A percentile compares a stretch with the other conserved stretches of the same genome.
These are phyloP conservation scores for Thamnaconus septentrionalis DNA, from an alignment of 2,113 vertebrate species.

Conservation along the genomic window DNA sequence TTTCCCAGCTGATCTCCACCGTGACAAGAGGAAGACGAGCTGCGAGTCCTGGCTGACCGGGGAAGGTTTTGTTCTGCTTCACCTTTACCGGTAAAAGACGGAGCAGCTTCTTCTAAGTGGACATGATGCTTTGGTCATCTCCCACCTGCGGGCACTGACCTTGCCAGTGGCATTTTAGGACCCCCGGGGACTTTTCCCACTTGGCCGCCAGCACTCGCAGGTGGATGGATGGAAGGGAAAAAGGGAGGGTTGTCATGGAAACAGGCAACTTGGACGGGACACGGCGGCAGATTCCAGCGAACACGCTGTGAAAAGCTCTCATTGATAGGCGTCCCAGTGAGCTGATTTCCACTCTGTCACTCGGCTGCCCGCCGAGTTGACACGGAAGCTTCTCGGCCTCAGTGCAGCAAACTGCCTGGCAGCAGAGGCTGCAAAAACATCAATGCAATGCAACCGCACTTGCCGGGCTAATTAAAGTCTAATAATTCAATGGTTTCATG, in stretches of 20 bases:
- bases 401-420: constrained; percentile 33
- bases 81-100: constrained; percentile 23
- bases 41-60: neutral
- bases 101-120: constrained; percentile 40
- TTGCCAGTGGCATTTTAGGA: constrained; percentile 71
- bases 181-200: constrained; percentile 56
- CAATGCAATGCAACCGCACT: too few relatives aligned
- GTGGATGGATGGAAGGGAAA: constrained; percentile 57
- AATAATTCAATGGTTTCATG: too few relatives aligned
- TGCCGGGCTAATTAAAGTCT: too few relatives aligned
- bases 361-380: constrained; percentile 33
- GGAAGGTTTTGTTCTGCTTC: constrained; percentile 15
- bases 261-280: constrained; percentile 65
- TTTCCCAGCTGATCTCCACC: neutral
- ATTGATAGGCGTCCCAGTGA: constrained; percentile 63
- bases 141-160: constrained; percentile 70
- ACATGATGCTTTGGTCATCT: constrained; percentile 55
- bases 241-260: constrained; percentile 72
- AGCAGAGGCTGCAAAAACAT: constrained; percentile 9
- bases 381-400: constrained; percentile 16
- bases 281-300: constrained; percentile 36
- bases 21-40: neutral
- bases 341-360: constrained; percentile 51
- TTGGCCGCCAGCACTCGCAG: constrained; percentile 60
- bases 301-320: constrained; percentile 58